Evolutionary conservation across 1,140 invertebrate species (phyloP).

Genomic region (Manduca sexta): DNA sequence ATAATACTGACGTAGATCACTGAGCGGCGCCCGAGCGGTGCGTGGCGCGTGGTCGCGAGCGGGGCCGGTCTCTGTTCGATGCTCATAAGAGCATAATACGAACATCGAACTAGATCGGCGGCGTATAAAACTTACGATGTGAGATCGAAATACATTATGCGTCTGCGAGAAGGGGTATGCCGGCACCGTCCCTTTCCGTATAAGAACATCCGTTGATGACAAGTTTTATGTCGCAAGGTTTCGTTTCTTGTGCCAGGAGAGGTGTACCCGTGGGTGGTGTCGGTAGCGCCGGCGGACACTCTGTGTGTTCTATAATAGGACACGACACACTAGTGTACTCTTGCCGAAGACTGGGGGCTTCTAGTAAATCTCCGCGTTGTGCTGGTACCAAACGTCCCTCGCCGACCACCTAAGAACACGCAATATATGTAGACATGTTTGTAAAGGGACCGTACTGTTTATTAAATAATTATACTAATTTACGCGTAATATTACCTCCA

Average conservation of each 20-base stretch:
- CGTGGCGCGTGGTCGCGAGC: neutral
- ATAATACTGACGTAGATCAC: slow-evolving; percentile 70
- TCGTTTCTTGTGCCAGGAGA: slow-evolving; percentile 5
- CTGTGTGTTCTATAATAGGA: slow-evolving; percentile 56
- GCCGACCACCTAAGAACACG: slow-evolving; percentile 38
- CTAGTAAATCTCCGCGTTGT: slow-evolving; percentile 40
- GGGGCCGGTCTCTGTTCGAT: too few species aligned
- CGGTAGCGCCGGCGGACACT: slow-evolving; percentile 8
- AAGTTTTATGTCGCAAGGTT: slow-evolving; percentile 48
- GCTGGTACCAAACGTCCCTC: slow-evolving; percentile 35
- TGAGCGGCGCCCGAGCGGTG: neutral
- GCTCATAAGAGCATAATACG: too few species aligned
- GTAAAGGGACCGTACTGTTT: too few species aligned
- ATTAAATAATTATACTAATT: too few species aligned
- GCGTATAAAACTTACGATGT: slow-evolving; percentile 6
- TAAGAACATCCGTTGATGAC: slow-evolving; percentile 47
- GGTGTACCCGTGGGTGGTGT: slow-evolving; percentile 2
- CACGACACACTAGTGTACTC: slow-evolving; percentile 64
- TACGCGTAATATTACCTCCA: too few species aligned
- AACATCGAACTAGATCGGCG: neutral
- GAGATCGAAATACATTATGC: slow-evolving; percentile 18
- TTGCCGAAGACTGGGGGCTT: slow-evolving; percentile 50
- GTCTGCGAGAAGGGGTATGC: slow-evolving; percentile 57
- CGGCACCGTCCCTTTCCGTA: slow-evolving; percentile 37
- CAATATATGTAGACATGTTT: neutral